Conservation (phyloP, 2,113 vertebrate species). For the Mesocricetus auratus region DNA sequence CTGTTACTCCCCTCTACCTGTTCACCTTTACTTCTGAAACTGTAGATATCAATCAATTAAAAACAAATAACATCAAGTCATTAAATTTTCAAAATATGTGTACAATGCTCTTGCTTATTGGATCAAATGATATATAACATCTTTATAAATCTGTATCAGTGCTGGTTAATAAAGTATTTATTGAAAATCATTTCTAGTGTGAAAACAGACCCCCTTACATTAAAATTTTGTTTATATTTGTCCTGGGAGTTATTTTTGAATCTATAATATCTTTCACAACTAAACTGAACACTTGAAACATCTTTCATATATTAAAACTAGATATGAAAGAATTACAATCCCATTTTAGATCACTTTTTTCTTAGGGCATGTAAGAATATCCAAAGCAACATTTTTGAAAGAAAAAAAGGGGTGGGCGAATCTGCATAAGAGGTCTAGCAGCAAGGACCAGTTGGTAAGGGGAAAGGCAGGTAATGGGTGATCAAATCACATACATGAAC, state of each 20-base stretch:
- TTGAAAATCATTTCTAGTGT: slow-evolving; percentile 2
- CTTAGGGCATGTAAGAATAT: not conserved
- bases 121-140: not conserved
- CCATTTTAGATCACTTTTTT: not conserved
- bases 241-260: slow-evolving; percentile 32
- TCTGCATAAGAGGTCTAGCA: not conserved
- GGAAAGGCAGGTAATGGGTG: not conserved
- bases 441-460: not conserved
- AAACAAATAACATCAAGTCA: not conserved
- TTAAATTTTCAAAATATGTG: not conserved
- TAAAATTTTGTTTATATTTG: not conserved
- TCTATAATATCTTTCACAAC: not conserved
- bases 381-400: not conserved
- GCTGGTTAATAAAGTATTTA: not conserved
- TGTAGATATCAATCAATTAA: not conserved
- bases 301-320: not conserved
- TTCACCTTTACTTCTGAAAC: not conserved
- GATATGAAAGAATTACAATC: not conserved
- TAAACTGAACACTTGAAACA: not conserved
- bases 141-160: not conserved
- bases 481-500: not conserved
- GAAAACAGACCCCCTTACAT: not conserved
- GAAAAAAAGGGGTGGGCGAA: rapidly evolving
- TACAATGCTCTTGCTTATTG: not conserved
- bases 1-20: rapidly evolving